These are phyloP conservation scores for Cosmopolites sordidus DNA, from an alignment of 2,888 invertebrate species.

Conservation along the genomic window DNA sequence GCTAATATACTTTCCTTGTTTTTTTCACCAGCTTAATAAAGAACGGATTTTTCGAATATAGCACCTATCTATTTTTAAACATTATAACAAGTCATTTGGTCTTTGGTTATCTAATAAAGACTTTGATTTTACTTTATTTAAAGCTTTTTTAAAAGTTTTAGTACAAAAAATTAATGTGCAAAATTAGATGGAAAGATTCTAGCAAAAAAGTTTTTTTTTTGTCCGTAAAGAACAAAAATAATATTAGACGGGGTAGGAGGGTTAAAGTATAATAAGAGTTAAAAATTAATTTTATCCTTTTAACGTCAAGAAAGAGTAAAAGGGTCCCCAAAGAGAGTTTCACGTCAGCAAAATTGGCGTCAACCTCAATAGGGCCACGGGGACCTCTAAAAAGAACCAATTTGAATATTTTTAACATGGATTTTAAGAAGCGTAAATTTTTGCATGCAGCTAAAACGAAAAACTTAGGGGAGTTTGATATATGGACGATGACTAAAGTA, in stretches of 20 bases:
- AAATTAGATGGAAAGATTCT: too few relatives aligned
- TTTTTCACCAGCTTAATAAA: too few relatives aligned
- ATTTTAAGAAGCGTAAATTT: conserved; percentile 53
- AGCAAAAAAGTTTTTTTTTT: neutral
- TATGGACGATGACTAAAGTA: conserved; percentile 37
- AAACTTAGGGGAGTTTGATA: conserved; percentile 32
- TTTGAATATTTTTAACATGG: conserved; percentile 56
- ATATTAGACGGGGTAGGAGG: neutral
- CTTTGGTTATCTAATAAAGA: too few relatives aligned
- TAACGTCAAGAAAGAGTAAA: conserved; percentile 38
- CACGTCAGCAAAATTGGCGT: conserved; percentile 53
- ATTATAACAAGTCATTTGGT: too few relatives aligned
- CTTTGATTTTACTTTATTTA: too few relatives aligned
- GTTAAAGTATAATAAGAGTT: conserved; percentile 34
- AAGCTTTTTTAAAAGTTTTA: too few relatives aligned
- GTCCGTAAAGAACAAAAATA: neutral
- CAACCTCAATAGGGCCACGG: conserved; percentile 51
- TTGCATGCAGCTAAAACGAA: conserved; percentile 46
- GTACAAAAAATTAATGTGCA: too few relatives aligned
- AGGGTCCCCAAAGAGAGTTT: conserved; percentile 45
- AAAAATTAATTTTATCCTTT: conserved; percentile 42
- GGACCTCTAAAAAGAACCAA: conserved; percentile 51
- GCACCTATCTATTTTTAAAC: too few relatives aligned
- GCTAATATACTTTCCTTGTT: too few relatives aligned
- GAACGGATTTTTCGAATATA: too few relatives aligned